Base-by-base conservation (phyloP, 1,140 invertebrate genomes). In the Leptinotarsa lineolata region DNA sequence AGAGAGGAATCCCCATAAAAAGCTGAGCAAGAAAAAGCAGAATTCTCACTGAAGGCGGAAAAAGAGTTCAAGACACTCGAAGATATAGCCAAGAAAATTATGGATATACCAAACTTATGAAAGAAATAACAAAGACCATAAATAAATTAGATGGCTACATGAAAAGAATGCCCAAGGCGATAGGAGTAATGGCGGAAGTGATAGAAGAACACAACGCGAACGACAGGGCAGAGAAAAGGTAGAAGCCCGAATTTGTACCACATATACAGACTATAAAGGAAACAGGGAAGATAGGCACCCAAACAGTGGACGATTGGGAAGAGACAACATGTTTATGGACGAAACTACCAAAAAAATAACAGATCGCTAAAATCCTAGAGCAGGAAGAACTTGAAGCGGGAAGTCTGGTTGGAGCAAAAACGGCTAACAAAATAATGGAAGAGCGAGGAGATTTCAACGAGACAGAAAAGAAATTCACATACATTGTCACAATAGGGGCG, bases 161-260 rank as follows among this genome's bases (percentile, higher is more conserved):
- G 48, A 54, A 54, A 11, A 54, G 48, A 54, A 54, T 54, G 48
- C 48, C 48, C 16, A 54, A 54, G 16, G 48, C 48, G 48, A 54
- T 54, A 54, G 48, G 48, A 12, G 48, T 54, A 54, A 54, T 54
- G 48, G 48, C 48, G 48, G 48, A 54, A 16, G 48, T 54, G 48
- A 54, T 54, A 16, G 48, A 54, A 54, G 48, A 54, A 54, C 48
- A 12, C 48, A 12, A 54, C 16, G 48, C 16, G 48, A 16, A 16
- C 11, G 16, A 54, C 11, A 54, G 48, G 48, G 48, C 48, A 54
- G 48, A 54, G 48, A 54, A 54, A 54, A 54, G 48, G 16, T 16
- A 54, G 16, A 54, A 54, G 48, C 48, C 48, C 48, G 48, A 54
- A 54, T 54, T 54, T 12, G 11, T 16, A 54, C 16, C 48, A 16